A percentile compares a stretch with the other conserved stretches of the same genome.
Evolutionary conservation across 2,888 invertebrate species (phyloP).

Genomic region (Nemurella pictetii): DNA sequence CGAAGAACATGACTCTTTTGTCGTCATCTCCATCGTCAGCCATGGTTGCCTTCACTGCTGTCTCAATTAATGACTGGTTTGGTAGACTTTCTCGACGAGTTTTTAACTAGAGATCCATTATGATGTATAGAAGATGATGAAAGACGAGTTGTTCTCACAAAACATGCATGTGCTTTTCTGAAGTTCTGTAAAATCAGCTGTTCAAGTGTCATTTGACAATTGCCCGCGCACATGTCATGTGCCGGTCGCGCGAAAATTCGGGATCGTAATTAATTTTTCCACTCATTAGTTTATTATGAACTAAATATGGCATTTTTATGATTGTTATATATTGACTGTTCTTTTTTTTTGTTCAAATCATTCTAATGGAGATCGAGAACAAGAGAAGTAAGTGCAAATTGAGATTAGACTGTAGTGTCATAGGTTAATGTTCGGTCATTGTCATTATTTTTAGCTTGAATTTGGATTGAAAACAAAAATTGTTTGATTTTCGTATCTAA

Average conservation of each 20-base stretch:
- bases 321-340: background rate
- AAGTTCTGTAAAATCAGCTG: too few relatives aligned
- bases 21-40: constrained; percentile 15
- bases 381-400: background rate
- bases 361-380: background rate
- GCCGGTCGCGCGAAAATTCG: background rate
- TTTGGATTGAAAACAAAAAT: too few relatives aligned
- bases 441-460: too few relatives aligned
- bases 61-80: too few relatives aligned
- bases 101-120: too few relatives aligned
- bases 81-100: too few relatives aligned
- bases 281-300: background rate
- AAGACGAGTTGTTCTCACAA: too few relatives aligned
- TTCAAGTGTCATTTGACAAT: too few relatives aligned
- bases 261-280: background rate
- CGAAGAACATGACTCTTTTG: constrained; percentile 59
- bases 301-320: background rate
- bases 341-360: background rate
- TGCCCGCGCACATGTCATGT: too few relatives aligned
- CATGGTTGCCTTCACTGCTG: background rate
- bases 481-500: too few relatives aligned
- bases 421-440: background rate
- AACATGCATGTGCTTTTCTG: too few relatives aligned
- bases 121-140: too few relatives aligned
- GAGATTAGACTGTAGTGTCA: background rate